Base-by-base conservation (phyloP, 2,113 vertebrate species). In the Sprattus sprattus region DNA sequence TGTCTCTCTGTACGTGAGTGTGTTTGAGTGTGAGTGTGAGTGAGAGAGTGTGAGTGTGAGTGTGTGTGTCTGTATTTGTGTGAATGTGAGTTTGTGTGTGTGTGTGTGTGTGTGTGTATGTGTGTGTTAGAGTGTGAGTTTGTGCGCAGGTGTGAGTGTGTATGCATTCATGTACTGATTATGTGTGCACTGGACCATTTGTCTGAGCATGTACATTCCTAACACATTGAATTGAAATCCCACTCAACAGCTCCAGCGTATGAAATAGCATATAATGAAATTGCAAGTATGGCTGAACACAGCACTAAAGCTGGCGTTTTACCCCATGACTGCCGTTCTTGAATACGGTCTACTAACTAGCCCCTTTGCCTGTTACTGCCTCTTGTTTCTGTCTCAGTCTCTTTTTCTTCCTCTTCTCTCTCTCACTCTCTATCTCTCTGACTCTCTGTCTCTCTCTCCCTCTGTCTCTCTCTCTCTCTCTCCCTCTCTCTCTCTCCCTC, bases 191-290 rank as follows among this genome's bases (percentile, higher is more conserved):
- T 22, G 3, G 9, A 60, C 57, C 18, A 60, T 60, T 54, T 54
- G 52, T 54, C 22, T 22, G 1, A n/a, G 20, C 18, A 60, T 22
- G 20, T 60, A 60, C 18, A 60, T 60, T 60, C 20, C 20, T 60
- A 22, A 60, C 22, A 3, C 54, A 22, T 60, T 6, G 22, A 60
- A 60, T n/a, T 20, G 22, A 54, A 22, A 60, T n/a, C 57, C 57
- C 18, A n/a, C 57, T 60, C 9, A 60, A 22, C n/a, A n/a, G 5
- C 3, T 60, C 4, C 9, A 7, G 20, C 22, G 6, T 60, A n/a
- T 60, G n/a, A 60, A 60, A 60, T 60, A n/a, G 22, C 57, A 60
- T 60, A 60, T 60, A 60, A 60, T 60, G 57, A 60, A 60, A 60
- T n/a, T 60, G 57, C 57, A 6, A 60, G 20, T 7, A n/a, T 60